phyloP scores from a whole-genome alignment of 2,113 vertebrate genomes.

The Todiramphus chloris region DNA sequence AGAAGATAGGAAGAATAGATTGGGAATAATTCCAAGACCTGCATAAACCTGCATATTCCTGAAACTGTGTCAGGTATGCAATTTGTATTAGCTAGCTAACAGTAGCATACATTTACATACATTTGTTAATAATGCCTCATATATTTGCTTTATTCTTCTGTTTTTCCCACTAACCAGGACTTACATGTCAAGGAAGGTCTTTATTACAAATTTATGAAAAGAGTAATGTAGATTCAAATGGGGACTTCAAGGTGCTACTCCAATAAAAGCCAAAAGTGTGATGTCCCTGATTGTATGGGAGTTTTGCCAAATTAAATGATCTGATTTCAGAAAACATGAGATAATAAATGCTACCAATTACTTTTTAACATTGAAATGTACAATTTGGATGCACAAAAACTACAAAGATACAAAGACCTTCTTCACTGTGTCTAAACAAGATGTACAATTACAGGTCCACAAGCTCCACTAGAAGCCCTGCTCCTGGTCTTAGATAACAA shows the following conservation, averaged over 20 bases:
- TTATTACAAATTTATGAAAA: background rate
- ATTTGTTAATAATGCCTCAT: background rate
- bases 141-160: background rate
- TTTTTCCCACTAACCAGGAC: background rate
- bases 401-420: background rate
- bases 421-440: accelerated
- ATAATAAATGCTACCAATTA: background rate
- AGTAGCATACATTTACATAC: background rate
- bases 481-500: background rate
- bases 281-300: accelerated
- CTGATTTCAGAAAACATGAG: background rate
- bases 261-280: background rate
- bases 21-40: background rate
- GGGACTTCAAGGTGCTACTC: background rate
- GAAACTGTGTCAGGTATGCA: background rate
- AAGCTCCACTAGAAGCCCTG: background rate
- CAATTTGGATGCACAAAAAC: background rate
- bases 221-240: accelerated
- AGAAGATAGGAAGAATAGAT: background rate
- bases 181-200: background rate
- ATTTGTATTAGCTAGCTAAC: background rate
- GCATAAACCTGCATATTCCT: background rate
- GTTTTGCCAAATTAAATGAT: background rate
- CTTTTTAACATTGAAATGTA: background rate
- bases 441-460: background rate